Evolutionary conservation across 2,888 invertebrate species (phyloP).

Genomic region (Dasypolia templi): DNA sequence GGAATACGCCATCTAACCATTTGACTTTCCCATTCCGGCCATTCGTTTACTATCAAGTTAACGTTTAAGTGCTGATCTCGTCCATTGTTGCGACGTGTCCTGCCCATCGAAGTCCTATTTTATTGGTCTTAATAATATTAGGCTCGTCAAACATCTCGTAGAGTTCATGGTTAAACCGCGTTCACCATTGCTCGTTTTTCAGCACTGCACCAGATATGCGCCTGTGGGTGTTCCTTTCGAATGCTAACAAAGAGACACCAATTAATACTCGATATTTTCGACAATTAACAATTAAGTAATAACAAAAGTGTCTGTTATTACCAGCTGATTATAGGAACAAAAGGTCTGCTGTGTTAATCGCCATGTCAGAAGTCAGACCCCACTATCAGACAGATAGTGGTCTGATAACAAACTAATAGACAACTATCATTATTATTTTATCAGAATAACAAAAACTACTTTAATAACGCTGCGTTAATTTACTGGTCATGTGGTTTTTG

Average conservation of each 20-base stretch:
- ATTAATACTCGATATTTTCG: neutral
- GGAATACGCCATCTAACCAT: too few species aligned
- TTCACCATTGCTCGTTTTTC: too few species aligned
- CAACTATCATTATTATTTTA: slow-evolving; percentile 25
- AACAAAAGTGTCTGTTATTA: slow-evolving; percentile 27
- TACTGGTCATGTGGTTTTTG: neutral
- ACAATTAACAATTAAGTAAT: neutral
- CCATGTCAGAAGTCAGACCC: slow-evolving; percentile 52
- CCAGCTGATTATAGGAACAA: slow-evolving; percentile 22
- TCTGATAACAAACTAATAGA: slow-evolving; percentile 35
- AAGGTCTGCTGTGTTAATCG: slow-evolving; percentile 16
- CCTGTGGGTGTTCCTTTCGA: neutral
- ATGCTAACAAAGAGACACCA: neutral
- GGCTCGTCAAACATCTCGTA: too few species aligned
- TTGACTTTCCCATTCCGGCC: too few species aligned
- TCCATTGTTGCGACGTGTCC: too few species aligned
- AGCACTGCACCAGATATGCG: too few species aligned
- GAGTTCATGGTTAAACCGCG: too few species aligned
- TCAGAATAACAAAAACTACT: slow-evolving; percentile 11
- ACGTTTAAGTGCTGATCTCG: too few species aligned
- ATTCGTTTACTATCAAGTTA: too few species aligned
- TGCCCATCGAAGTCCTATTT: too few species aligned
- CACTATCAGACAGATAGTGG: slow-evolving; percentile 35
- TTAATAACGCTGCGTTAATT: neutral
- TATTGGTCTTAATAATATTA: too few species aligned